These are phyloP conservation scores for Xanthorhoe spadicearia DNA, from an alignment of 2,888 invertebrate genomes.

Conservation along the genomic window DNA sequence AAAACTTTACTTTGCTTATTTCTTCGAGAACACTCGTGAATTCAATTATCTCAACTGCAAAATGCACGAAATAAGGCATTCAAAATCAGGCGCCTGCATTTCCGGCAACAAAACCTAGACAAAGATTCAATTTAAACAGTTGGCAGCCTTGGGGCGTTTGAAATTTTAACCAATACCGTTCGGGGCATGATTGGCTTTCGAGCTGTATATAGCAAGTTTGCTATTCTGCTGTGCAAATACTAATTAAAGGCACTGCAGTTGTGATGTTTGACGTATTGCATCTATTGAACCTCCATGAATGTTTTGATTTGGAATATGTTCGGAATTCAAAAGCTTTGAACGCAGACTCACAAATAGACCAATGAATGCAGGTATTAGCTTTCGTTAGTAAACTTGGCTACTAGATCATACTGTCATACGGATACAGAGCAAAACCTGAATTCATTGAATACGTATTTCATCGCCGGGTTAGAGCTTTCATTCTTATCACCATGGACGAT, in stretches of 20 bases:
- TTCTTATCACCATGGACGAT: too few species aligned
- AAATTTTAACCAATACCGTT: constrained; percentile 29
- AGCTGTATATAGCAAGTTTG: constrained; percentile 13
- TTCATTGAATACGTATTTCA: not conserved
- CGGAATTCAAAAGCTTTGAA: not conserved
- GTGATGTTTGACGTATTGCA: constrained; percentile 5
- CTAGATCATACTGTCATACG: not conserved
- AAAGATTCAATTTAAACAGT: constrained; percentile 31
- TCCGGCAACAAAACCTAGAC: constrained; percentile 29
- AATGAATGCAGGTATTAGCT: too few species aligned
- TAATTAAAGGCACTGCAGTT: constrained; percentile 19
- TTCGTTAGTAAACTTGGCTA: not conserved
- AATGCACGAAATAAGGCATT: constrained; percentile 27
- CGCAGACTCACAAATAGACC: not conserved
- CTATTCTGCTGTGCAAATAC: constrained; percentile 23
- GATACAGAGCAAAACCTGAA: not conserved
- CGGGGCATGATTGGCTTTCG: constrained; percentile 28
- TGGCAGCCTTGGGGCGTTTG: constrained; percentile 30
- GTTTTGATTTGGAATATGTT: not conserved
- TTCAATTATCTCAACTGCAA: constrained; percentile 24
- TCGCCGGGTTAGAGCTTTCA: too few species aligned
- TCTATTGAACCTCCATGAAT: constrained; percentile 1
- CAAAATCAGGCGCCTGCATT: constrained; percentile 31
- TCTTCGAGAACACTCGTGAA: not conserved
- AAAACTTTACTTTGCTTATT: not conserved